Base-by-base conservation (phyloP, 2,797 vertebrate species). In the Tolypeutes matacus region DNA sequence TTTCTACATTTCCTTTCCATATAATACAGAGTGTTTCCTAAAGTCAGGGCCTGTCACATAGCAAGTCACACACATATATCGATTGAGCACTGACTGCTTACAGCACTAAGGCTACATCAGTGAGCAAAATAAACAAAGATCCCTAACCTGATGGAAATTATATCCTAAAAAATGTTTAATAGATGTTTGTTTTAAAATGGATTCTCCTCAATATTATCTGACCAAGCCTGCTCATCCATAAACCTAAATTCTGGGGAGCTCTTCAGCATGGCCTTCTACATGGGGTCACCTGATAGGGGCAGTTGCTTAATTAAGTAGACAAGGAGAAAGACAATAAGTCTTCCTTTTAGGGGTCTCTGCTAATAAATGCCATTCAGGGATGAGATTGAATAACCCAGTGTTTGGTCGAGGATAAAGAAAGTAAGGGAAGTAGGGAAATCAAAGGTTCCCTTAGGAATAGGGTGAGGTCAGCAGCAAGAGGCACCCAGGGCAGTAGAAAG, bases 151-250 rank as follows among this genome's bases (percentile, higher is more conserved):
- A 46, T 10, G 70, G 14, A 31, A 90, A 85, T 82, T 72, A 64
- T 9, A 65, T 18, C 49, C 62, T n/a, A n/a, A 64, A 42, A 83
- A 92, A 36, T 12, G 1, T 36, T 23, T 64, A 36, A 27, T 81
- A 86, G 36, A 60, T 64, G 23, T 42, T 89, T 90, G 10, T 60
- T 88, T 25, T 87, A 95, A 94, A 88, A 17, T 81, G 9, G 11
- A 27, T 58, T 84, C 65, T 91, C 25, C n/a, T 88, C 23, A 51
- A 2, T 53, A 31, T 29, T 86, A 46, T 58, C 31, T 82, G 51
- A 17, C 51, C 81, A 53, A 18, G 8, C 8, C 27, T 89, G 58
- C 49, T 88, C 27, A 84, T 51, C 18, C 34, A 72, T 4, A 39
- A 83, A 21, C 7, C 49, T 67, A 67, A 67, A 34, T 67, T 31